phyloP scores from a whole-genome alignment of 2,113 vertebrate species.

The Ameiurus melas region DNA sequence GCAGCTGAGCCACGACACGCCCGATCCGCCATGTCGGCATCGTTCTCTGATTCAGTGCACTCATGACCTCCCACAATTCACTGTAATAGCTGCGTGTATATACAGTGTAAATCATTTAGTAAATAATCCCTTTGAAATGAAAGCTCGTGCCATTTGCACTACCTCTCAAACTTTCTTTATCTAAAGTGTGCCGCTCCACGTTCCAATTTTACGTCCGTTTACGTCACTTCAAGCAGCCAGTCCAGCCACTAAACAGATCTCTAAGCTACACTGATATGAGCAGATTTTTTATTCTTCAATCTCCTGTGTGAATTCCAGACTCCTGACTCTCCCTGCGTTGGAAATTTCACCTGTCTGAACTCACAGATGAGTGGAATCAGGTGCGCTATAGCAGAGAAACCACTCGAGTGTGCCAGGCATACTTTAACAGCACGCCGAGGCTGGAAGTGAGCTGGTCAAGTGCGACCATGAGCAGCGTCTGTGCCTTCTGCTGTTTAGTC shows the following conservation, averaged over 20 bases:
- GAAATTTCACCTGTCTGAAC: neutral
- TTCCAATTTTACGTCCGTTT: too few species aligned
- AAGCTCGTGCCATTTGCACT: too few species aligned
- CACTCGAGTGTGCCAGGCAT: neutral
- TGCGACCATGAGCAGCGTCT: neutral
- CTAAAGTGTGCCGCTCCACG: too few species aligned
- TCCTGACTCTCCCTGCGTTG: neutral
- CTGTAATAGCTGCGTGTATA: neutral
- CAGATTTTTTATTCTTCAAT: neutral
- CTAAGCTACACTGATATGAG: neutral
- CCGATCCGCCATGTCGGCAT: too few species aligned
- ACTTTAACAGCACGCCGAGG: neutral
- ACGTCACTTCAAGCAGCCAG: too few species aligned
- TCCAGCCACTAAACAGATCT: too few species aligned
- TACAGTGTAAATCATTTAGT: neutral
- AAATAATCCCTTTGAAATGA: neutral
- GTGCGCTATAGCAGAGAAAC: neutral
- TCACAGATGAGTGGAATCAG: neutral
- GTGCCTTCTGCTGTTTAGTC: neutral
- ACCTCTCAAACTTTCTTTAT: too few species aligned
- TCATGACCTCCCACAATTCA: neutral
- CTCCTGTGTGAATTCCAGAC: neutral
- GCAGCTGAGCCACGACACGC: too few species aligned
- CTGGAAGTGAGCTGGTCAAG: neutral
- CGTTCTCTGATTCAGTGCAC: neutral